Evolutionary conservation across 2,888 invertebrate species (phyloP).

Genomic region (Lasius platythorax): DNA sequence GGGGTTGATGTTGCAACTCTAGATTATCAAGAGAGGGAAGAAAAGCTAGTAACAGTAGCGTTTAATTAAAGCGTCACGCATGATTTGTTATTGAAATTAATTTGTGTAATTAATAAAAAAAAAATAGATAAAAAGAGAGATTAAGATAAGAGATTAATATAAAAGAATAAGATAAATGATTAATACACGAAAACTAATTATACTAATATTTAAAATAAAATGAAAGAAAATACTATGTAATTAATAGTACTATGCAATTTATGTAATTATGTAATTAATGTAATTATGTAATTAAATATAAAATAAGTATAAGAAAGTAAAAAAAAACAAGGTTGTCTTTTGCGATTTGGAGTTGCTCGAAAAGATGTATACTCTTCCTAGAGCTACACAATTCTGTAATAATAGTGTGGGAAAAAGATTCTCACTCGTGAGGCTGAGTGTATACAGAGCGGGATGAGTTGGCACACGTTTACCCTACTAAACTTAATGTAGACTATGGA

Average conservation of each 20-base stretch:
- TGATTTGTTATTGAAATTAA: neutral
- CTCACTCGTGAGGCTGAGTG: conserved; percentile 34
- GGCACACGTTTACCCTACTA: conserved; percentile 61
- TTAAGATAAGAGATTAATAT: neutral
- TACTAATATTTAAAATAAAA: neutral
- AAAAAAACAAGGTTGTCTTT: conserved; percentile 16
- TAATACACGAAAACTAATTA: neutral
- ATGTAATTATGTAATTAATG: neutral
- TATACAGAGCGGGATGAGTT: conserved; percentile 51
- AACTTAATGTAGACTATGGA: conserved; percentile 48
- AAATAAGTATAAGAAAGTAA: neutral
- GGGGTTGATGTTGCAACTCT: neutral
- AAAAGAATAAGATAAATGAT: neutral
- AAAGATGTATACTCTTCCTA: conserved; percentile 37
- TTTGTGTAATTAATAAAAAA: neutral
- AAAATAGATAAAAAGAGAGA: neutral
- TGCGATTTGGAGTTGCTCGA: conserved; percentile 50
- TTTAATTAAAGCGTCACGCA: conserved; percentile 9
- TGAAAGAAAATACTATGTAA: neutral
- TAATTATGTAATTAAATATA: neutral
- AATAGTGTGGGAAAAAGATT: conserved; percentile 69
- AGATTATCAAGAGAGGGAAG: neutral
- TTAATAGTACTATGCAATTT: too few relatives aligned
- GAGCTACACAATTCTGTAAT: conserved; percentile 63
- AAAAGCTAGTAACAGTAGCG: neutral